Conservation (phyloP, 2,113 vertebrate genomes). For the Promerops cafer region DNA sequence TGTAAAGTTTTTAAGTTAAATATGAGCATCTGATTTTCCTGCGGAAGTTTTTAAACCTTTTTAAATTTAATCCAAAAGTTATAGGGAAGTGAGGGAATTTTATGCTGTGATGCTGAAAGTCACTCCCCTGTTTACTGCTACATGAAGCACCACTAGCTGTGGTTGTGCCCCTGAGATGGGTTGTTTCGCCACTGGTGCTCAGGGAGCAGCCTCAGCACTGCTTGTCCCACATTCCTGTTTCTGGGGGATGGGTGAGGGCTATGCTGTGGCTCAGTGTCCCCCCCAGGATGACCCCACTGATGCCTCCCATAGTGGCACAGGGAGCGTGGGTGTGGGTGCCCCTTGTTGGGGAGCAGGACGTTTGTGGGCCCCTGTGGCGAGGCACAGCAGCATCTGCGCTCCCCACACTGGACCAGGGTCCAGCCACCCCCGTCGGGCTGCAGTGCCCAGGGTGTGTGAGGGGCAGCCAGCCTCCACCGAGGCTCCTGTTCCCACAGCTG, state of each 20-base stretch:
- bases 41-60: neutral
- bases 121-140: neutral
- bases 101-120: neutral
- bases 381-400: neutral
- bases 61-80: neutral
- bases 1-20: neutral
- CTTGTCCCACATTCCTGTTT: neutral
- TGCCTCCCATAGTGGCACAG: neutral
- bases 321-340: fast-evolving
- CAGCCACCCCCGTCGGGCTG: neutral
- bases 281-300: fast-evolving
- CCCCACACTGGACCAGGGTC: fast-evolving
- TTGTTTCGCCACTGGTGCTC: fast-evolving
- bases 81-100: neutral
- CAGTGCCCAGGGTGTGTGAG: fast-evolving
- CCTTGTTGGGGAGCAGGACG: neutral
- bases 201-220: neutral
- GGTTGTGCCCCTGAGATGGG: neutral
- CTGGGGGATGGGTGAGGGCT: neutral
- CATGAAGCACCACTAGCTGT: fast-evolving
- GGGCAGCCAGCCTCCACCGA: neutral
- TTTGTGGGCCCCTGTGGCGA: fast-evolving
- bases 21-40: neutral
- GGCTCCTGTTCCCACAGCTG: neutral
- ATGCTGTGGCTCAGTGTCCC: neutral